Percentiles rank a stretch among this genome's conserved stretches.
Conservation (phyloP, 2,113 vertebrate species). For the Austrofundulus limnaeus region DNA sequence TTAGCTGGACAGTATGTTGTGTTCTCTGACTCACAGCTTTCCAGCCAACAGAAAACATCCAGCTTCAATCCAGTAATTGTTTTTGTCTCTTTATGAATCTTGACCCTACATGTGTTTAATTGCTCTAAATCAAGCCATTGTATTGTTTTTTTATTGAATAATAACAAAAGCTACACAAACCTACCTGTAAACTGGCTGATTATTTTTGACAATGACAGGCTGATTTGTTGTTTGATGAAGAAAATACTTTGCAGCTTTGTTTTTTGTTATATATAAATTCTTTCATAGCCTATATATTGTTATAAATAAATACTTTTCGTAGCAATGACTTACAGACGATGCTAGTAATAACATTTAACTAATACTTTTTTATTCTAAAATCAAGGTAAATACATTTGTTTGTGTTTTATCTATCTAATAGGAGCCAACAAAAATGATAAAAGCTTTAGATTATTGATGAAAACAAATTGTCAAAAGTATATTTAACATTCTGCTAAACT, state of each 20-base stretch:
- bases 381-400: not conserved
- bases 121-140: constrained; percentile 9
- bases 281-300: not conserved
- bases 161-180: constrained; percentile 1
- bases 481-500: constrained; percentile 1
- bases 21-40: not conserved
- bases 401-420: not conserved
- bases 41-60: constrained; percentile 3
- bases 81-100: no score
- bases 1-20: not conserved
- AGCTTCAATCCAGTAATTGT: not conserved
- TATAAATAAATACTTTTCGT: not conserved
- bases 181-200: not conserved
- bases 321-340: not conserved
- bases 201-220: not conserved
- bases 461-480: constrained; percentile 1
- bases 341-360: not conserved
- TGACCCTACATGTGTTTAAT: not conserved
- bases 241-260: no score
- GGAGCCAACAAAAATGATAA: not conserved
- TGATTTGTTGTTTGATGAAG: not conserved
- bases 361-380: no score
- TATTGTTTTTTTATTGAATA: not conserved
- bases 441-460: not conserved
- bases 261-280: not conserved